Conservation (phyloP, 1,140 invertebrate genomes). For the Maniola jurtina region DNA sequence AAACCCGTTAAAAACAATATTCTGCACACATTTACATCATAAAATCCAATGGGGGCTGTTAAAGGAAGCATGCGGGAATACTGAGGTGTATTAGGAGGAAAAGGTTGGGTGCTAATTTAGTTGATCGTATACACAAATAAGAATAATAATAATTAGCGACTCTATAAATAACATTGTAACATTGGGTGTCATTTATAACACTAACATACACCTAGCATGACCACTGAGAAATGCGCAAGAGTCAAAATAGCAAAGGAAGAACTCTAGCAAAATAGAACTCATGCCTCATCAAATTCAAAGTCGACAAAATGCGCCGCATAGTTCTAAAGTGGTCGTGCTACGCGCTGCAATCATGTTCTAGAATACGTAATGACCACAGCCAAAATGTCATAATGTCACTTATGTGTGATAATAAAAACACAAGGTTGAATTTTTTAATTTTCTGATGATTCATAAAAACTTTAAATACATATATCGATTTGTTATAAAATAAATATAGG, state of each 20-base stretch:
- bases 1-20: constrained; percentile 71
- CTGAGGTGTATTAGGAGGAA: constrained; percentile 42
- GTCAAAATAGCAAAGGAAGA: too few relatives aligned
- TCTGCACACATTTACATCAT: constrained; percentile 73
- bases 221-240: too few relatives aligned
- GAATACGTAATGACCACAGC: not conserved
- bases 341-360: not conserved
- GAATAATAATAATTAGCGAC: constrained; percentile 6
- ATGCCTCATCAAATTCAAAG: too few relatives aligned
- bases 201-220: not conserved
- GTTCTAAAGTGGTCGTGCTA: too few relatives aligned
- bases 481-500: constrained; percentile 35
- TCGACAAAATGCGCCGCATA: too few relatives aligned
- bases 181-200: constrained; percentile 9
- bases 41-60: constrained; percentile 64
- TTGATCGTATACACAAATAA: constrained; percentile 14
- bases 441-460: constrained; percentile 27
- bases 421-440: not conserved
- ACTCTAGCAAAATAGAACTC: too few relatives aligned
- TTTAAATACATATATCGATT: constrained; percentile 9
- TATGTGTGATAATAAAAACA: not conserved
- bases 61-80: constrained; percentile 76
- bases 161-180: constrained; percentile 15
- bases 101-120: constrained; percentile 29
- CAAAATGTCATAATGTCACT: not conserved